phyloP scores from a whole-genome alignment of 1,140 invertebrate species.

The Pinna nobilis region DNA sequence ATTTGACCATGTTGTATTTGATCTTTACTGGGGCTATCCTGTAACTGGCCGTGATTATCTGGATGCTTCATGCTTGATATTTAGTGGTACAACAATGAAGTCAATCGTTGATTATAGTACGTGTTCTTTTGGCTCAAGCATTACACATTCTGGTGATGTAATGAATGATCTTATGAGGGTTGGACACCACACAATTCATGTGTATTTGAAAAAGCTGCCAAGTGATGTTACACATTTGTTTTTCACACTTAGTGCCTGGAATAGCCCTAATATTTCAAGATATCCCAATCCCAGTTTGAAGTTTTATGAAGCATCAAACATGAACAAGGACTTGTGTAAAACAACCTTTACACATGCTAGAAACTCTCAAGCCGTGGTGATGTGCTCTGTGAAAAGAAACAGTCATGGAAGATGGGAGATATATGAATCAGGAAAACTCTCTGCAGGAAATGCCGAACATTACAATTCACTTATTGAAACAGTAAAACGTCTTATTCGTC shows the following conservation, averaged over 20 bases:
- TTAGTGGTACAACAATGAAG: constrained; percentile 13
- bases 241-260: constrained; percentile 59
- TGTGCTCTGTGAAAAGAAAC: constrained; percentile 54
- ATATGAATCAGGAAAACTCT: constrained; percentile 52
- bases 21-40: constrained; percentile 60
- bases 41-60: constrained; percentile 47
- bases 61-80: constrained; percentile 57
- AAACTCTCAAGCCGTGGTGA: constrained; percentile 51
- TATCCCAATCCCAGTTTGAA: constrained; percentile 56
- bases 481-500: neutral
- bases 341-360: constrained; percentile 53
- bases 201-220: constrained; percentile 48
- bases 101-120: neutral
- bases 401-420: constrained; percentile 50
- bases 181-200: constrained; percentile 57
- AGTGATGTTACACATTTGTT: constrained; percentile 48
- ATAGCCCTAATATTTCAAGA: constrained; percentile 45
- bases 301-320: constrained; percentile 52
- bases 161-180: constrained; percentile 43
- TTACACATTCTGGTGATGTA: constrained; percentile 54
- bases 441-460: constrained; percentile 51
- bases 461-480: constrained; percentile 38
- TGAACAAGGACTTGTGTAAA: constrained; percentile 46
- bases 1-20: constrained; percentile 56
- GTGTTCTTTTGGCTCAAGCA: neutral